Conservation (phyloP, 2,113 vertebrate species). For the Hyaena hyaena region DNA sequence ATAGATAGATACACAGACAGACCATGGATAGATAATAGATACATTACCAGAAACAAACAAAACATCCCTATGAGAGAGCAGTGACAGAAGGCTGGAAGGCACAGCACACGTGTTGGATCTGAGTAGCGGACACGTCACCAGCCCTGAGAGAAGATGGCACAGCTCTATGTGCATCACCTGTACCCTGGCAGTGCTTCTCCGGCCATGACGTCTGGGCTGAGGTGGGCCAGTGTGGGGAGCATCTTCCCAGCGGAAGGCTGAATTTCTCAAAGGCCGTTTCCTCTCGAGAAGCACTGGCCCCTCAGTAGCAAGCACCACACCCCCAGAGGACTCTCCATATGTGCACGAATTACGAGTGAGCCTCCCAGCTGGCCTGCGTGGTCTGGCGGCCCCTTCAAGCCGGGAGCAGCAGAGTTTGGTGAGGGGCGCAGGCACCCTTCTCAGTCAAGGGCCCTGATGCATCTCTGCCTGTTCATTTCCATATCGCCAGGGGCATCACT, state of each 20-base stretch:
- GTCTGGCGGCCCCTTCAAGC: no score
- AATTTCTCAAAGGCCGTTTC: neutral
- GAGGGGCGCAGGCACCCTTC: no score
- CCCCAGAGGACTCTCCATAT: no score
- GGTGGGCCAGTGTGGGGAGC: neutral
- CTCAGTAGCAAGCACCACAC: no score
- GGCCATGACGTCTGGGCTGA: neutral
- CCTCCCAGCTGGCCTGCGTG: no score
- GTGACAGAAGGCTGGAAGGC: neutral
- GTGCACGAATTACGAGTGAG: neutral
- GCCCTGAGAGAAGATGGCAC: neutral
- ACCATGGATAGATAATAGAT: neutral
- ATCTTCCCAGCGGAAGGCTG: rapidly evolving
- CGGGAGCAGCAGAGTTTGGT: no score
- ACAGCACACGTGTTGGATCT: neutral
- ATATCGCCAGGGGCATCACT: no score
- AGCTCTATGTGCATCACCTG: no score
- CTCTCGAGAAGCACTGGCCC: neutral
- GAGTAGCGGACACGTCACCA: neutral
- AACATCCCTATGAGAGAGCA: neutral
- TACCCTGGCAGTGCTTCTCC: no score
- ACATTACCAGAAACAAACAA: neutral
- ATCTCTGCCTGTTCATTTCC: no score
- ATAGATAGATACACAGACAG: neutral
- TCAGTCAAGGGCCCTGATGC: no score